Conservation (phyloP, 2,888 invertebrate genomes). For the Lasioglossum figueresi region DNA sequence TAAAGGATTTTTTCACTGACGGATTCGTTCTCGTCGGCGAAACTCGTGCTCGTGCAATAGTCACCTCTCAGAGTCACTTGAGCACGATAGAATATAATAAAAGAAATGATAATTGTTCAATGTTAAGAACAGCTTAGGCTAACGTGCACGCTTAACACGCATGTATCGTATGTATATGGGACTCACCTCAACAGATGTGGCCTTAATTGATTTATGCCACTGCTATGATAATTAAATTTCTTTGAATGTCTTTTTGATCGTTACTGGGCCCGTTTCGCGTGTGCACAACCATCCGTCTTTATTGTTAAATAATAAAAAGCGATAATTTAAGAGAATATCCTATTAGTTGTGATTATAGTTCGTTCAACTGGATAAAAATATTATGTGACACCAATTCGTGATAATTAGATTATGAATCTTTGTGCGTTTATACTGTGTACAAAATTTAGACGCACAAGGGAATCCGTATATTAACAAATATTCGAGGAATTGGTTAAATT, state of each 20-base stretch:
- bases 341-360: neutral
- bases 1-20: neutral
- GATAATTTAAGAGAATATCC: neutral
- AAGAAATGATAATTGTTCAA: constrained; percentile 52
- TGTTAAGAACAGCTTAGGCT: constrained; percentile 26
- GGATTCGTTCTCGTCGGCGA: neutral
- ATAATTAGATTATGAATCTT: neutral
- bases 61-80: constrained; percentile 38
- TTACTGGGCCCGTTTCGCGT: neutral
- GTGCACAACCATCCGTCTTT: neutral
- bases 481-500: neutral
- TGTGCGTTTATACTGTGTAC: neutral
- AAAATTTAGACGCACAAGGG: neutral
- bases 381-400: neutral
- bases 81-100: constrained; percentile 31
- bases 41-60: constrained; percentile 37
- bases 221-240: constrained; percentile 13
- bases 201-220: constrained; percentile 9
- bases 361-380: neutral
- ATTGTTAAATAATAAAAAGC: no score
- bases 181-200: neutral
- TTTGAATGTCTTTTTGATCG: neutral
- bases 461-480: neutral
- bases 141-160: constrained; percentile 26
- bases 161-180: neutral